Conservation (phyloP, 2,888 invertebrate genomes). For the Thecophora atra region DNA sequence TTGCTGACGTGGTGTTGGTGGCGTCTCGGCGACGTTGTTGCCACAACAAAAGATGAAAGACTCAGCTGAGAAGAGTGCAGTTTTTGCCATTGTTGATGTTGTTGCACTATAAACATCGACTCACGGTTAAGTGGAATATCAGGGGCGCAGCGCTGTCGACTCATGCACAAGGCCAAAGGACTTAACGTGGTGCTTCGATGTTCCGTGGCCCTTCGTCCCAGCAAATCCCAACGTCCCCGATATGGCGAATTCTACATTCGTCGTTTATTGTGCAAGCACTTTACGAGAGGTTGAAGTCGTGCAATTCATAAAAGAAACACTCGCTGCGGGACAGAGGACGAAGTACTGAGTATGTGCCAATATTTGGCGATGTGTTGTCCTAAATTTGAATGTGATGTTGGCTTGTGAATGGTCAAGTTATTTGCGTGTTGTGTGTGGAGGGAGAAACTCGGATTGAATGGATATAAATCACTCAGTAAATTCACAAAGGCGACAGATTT, state of each 20-base stretch:
- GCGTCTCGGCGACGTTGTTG: not conserved
- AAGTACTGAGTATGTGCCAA: not conserved
- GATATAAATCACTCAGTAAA: no score
- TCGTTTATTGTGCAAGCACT: constrained; percentile 28
- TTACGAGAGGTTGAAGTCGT: constrained; percentile 15
- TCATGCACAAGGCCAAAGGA: constrained; percentile 36
- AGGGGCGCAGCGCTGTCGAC: constrained; percentile 28
- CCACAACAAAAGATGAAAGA: not conserved
- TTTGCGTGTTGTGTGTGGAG: no score
- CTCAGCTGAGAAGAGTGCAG: not conserved
- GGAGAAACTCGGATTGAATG: no score
- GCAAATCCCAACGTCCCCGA: not conserved
- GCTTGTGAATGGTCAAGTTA: no score
- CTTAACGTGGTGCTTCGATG: constrained; percentile 30
- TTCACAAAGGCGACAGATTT: no score
- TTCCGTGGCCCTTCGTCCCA: not conserved
- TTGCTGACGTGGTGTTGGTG: not conserved
- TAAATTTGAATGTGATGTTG: no score
- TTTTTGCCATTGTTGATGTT: constrained; percentile 17
- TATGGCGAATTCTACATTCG: constrained; percentile 5
- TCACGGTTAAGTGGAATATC: constrained; percentile 34
- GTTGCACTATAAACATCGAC: constrained; percentile 23
- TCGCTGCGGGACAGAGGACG: no score
- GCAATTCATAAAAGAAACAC: not conserved
- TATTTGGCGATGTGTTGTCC: not conserved